Conservation (phyloP, 1,140 invertebrate genomes). For the Drosophila seguyi region DNA sequence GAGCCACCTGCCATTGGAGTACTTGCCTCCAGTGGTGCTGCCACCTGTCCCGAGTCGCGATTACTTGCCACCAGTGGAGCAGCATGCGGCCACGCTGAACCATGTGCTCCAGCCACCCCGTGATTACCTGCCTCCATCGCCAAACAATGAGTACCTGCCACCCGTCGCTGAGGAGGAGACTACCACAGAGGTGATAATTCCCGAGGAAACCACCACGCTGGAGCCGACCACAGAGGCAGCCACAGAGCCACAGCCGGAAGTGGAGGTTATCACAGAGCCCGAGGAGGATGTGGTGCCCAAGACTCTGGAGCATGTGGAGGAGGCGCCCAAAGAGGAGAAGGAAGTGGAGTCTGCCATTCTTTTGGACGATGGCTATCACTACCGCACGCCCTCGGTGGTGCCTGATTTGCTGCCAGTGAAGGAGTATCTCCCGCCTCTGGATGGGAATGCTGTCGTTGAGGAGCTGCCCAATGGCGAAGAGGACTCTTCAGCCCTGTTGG, state of each 20-base stretch:
- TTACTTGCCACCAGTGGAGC: conserved; percentile 69
- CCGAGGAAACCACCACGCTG: conserved; percentile 46
- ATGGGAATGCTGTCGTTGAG: conserved; percentile 59
- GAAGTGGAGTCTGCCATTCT: conserved; percentile 51
- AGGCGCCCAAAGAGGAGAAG: conserved; percentile 51
- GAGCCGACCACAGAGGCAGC: conserved; percentile 46
- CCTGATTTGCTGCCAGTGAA: conserved; percentile 54
- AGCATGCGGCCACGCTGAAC: conserved; percentile 59
- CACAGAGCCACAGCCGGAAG: conserved; percentile 28
- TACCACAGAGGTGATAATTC: conserved; percentile 26
- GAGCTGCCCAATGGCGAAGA: conserved; percentile 57
- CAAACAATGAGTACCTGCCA: conserved; percentile 50
- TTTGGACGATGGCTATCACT: conserved; percentile 67
- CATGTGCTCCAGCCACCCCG: conserved; percentile 63
- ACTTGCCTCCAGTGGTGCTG: conserved; percentile 66
- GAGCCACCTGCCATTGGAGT: conserved; percentile 67
- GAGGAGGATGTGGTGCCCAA: conserved; percentile 38
- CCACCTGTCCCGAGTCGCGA: conserved; percentile 71
- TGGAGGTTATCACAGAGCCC: conserved; percentile 31
- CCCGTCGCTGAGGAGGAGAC: conserved; percentile 38
- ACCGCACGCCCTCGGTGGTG: conserved; percentile 52
- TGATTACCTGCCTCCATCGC: conserved; percentile 66
- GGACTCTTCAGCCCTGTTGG: conserved; percentile 59
- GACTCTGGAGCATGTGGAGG: conserved; percentile 37
- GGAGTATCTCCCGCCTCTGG: conserved; percentile 64